Conservation (phyloP, 1,140 invertebrate species). For the Samia ricini region DNA sequence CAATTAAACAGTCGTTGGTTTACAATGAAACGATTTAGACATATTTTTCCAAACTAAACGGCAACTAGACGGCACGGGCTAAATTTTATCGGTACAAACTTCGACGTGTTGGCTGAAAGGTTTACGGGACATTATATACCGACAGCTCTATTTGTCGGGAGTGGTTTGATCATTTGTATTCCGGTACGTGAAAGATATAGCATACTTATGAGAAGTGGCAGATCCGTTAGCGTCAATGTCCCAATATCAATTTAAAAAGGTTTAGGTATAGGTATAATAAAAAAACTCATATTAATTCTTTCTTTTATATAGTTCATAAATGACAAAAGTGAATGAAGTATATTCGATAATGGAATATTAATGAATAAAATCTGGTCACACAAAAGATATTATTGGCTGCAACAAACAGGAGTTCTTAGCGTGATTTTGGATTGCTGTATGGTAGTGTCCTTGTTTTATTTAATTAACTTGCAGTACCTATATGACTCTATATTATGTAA, state of each 20-base stretch:
- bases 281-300: too few relatives aligned
- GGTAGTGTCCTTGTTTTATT: too few relatives aligned
- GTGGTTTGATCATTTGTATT: conserved; percentile 17
- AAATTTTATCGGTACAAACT: conserved; percentile 17
- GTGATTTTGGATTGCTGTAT: too few relatives aligned
- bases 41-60: not conserved
- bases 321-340: too few relatives aligned
- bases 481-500: too few relatives aligned
- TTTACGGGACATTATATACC: conserved; percentile 19
- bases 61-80: conserved; percentile 11
- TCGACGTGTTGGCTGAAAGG: conserved; percentile 16
- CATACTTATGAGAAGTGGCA: conserved; percentile 5
- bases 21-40: not conserved
- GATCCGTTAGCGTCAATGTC: not conserved
- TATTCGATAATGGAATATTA: too few relatives aligned
- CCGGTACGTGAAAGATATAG: conserved; percentile 17
- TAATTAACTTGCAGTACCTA: too few relatives aligned
- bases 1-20: conserved; percentile 1
- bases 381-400: too few relatives aligned
- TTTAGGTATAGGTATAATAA: too few relatives aligned
- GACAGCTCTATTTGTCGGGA: conserved; percentile 25
- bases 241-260: conserved; percentile 4
- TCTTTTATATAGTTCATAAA: too few relatives aligned
- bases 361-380: too few relatives aligned
- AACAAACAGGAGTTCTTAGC: too few relatives aligned